These are phyloP conservation scores for Marcusenius ussheri DNA, from an alignment of 2,113 vertebrate genomes.

Conservation along the genomic window DNA sequence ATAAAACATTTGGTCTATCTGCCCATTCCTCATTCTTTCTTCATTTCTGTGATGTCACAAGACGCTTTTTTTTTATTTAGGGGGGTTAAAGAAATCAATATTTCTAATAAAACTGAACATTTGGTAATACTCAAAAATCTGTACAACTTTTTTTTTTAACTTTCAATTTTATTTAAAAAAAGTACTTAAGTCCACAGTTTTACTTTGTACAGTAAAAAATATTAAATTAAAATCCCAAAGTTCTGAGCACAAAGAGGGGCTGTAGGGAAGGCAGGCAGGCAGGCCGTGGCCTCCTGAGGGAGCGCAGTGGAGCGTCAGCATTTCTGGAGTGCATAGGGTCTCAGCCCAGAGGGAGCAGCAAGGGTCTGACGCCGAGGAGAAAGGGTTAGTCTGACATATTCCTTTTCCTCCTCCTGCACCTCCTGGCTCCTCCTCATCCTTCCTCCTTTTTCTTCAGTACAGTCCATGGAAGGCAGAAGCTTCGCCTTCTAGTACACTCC, in stretches of 20 bases:
- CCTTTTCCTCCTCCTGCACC: neutral
- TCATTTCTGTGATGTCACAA: neutral
- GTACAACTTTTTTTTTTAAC: constrained; percentile 51
- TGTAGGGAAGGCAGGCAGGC: neutral
- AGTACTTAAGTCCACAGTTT: constrained; percentile 47
- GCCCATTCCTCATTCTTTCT: neutral
- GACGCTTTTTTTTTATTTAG: neutral
- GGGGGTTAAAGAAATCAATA: neutral
- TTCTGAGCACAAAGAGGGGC: constrained; percentile 41
- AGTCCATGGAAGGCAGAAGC: constrained; percentile 17
- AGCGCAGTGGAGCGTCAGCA: neutral
- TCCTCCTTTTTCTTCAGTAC: constrained; percentile 8
- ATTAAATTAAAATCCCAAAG: constrained; percentile 44
- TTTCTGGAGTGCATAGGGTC: constrained; percentile 18
- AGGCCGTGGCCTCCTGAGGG: neutral
- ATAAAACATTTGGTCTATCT: neutral
- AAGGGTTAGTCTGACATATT: neutral
- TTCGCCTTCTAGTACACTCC: neutral
- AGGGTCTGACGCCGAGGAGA: neutral
- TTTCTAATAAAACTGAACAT: neutral
- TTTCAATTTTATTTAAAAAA: constrained; percentile 51
- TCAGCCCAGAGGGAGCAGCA: constrained; percentile 20
- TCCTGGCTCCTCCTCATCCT: neutral
- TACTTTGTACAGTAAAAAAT: constrained; percentile 63
- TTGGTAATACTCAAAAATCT: constrained; percentile 33